Base-by-base conservation (phyloP, 2,888 invertebrate species). In the Sarcophaga caerulescens region DNA sequence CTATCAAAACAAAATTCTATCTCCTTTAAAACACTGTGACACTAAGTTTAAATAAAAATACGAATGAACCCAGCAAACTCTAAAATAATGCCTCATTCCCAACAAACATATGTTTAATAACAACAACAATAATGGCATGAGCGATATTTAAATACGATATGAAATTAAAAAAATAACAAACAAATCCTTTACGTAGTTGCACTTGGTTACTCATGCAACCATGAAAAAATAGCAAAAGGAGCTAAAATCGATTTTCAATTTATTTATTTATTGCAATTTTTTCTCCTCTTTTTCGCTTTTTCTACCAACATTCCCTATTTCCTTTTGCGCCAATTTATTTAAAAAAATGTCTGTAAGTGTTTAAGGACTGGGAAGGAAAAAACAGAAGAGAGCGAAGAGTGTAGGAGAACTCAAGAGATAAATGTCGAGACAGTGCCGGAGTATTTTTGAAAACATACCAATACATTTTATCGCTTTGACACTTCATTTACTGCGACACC, bases 171-270 rank as follows among this genome's bases (percentile, higher is more conserved):
- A 52, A 52, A 65, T 35, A 78, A 69, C 60, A 66, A 68, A 60
- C 11, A 68, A 81, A 57, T 62, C 60, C 74, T 73, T 23, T 23
- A 77, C 35, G 63, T 80, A 69, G 59, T 69, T 59, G 60, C 78
- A 75, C 81, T 75, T 74, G 74, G 80, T 75, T 84, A 23, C 76
- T 65, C 70, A 62, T 76, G 81, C 76, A 81, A 82, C 75, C 52
- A 60, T 44, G 70, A 65, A 84, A 71, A 52, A 52, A 52, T 52
- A 17, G 17, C 52, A 14, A 47, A 75, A 79, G 66, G 52, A 85
- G 78, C 60, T 65, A 83, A 88, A 88, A 88, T 89, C 89, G 88
- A 89, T 88, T 88, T 87, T 88, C 86, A 89, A 88, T 87, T 89
- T 88, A 87, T 87, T 89, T 88, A 87, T 87, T 88, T 88, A 88